Evolutionary conservation across 37 sponge, comb jelly and placozoan species (phyloP), one percentile per base, ranked within the genome.

Genomic region (Dysidea cf. avara): DNA sequence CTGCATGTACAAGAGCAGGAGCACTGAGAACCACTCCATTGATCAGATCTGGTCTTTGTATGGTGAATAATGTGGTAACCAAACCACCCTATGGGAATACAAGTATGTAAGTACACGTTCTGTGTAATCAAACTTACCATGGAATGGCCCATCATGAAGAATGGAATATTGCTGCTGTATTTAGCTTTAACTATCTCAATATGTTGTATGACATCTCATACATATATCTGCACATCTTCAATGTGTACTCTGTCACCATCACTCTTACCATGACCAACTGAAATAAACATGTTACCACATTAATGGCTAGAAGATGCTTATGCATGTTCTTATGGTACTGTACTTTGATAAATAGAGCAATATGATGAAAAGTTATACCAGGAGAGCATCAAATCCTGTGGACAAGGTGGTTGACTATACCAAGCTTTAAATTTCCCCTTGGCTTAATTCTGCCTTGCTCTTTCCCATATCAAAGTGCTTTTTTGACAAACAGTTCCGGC

Each of bases 251-350:
- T 28, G 30, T 80, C 85, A 26, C 90, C 90, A 30, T 74, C 85
- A 80, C 90, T 89, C 9, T 52, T 46, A 16, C 90, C 90, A 68
- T 89, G 84, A 24, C 90, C 90, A 75, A 89, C 90, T 88, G 66
- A 1, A 59, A 18, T 3, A 56, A 48, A 34, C 40, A 35, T n/a
- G n/a, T n/a, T n/a, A n/a, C n/a, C n/a, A n/a, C n/a, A n/a, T n/a
- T n/a, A n/a, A n/a, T n/a, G n/a, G n/a, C n/a, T n/a, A n/a, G n/a
- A n/a, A n/a, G n/a, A n/a, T n/a, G n/a, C n/a, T n/a, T n/a, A n/a
- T n/a, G n/a, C n/a, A n/a, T n/a, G n/a, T n/a, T n/a, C n/a, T n/a
- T n/a, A n/a, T n/a, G n/a, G n/a, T n/a, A n/a, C n/a, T n/a, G n/a
- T n/a, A n/a, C n/a, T n/a, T n/a, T n/a, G n/a, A n/a, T n/a, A n/a